Conservation (phyloP, 1,140 invertebrate genomes). For the Drosophila dunni region DNA sequence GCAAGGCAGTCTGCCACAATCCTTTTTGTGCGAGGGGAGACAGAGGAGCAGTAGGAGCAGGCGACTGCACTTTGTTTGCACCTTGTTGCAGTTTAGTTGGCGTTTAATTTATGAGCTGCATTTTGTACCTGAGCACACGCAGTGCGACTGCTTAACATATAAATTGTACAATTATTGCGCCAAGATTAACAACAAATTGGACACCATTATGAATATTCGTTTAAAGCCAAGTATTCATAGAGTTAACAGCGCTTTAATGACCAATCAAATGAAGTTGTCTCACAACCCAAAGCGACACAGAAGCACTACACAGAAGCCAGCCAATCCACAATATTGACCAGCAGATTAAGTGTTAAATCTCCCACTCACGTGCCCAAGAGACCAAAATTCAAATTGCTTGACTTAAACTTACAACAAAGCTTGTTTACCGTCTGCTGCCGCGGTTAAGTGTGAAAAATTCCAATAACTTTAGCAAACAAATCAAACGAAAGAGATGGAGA, state of each 20-base stretch:
- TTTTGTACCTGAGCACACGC: constrained; percentile 48
- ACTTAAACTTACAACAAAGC: constrained; percentile 57
- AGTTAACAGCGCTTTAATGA: background rate
- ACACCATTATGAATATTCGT: constrained; percentile 40
- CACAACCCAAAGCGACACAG: constrained; percentile 19
- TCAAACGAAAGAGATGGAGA: constrained; percentile 2
- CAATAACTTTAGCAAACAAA: constrained; percentile 6
- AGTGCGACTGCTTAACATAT: constrained; percentile 22
- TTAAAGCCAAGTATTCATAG: background rate
- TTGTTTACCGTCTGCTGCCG: constrained; percentile 35
- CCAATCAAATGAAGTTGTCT: constrained; percentile 3
- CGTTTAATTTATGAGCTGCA: constrained; percentile 78
- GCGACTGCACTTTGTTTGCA: constrained; percentile 29
- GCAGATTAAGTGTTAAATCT: constrained; percentile 29
- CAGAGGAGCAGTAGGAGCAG: background rate
- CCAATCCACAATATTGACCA: constrained; percentile 61
- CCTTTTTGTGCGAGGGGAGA: background rate
- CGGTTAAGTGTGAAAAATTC: constrained; percentile 51
- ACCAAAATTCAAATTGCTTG: constrained; percentile 36
- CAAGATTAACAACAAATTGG: constrained; percentile 41
- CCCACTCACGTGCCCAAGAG: background rate
- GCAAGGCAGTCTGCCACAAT: constrained; percentile 5
- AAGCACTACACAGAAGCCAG: constrained; percentile 33
- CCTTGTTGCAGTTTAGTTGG: constrained; percentile 69
- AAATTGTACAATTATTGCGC: constrained; percentile 41